Evolutionary conservation across 2,888 invertebrate genomes (phyloP), one percentile per base, ranked within the genome.

Genomic region (Cheilosia vernalis): DNA sequence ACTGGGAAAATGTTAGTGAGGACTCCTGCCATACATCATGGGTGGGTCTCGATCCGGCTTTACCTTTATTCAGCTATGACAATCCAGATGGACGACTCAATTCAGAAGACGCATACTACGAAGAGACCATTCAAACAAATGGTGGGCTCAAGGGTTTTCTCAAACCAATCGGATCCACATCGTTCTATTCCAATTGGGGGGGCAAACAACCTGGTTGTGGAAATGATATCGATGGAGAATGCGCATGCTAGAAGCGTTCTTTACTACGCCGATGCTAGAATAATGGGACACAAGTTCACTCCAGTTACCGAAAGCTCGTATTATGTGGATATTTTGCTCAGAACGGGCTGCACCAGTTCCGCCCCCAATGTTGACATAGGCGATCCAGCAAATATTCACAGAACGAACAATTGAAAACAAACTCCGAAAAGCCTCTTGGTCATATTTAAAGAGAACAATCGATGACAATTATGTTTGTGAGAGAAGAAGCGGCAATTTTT

Each of bases 21-120:
- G 93, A 37, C 93, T 93, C 17, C 92, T 94, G 49, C 93, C 93
- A 87, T 93, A 93, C 21, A n/a, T n/a, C 4, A 94, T 94, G n/a
- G n/a, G n/a, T n/a, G n/a, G n/a, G n/a, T n/a, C n/a, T n/a, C n/a
- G n/a, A n/a, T n/a, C n/a, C n/a, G n/a, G n/a, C n/a, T n/a, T n/a
- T n/a, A n/a, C n/a, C n/a, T n/a, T n/a, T n/a, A n/a, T n/a, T n/a
- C n/a, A 40, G 44, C 1, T 86, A 85, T 15, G 66, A 77, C 1
- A 61, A 82, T 4, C 55, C 82, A 0, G 58, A 33, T 0, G 69
- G 74, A 4, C 87, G 89, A 37, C 67, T 90, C 5, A 76, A 86
- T 21, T 51, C 37, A 13, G 79, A 66, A 4, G 90, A 90, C 88
- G 90, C 90, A 9, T 74, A 85, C n/a, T 89, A 89, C 63, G 89